phyloP scores from a whole-genome alignment of 2,888 invertebrate species.

The Pimpla rufipes region DNA sequence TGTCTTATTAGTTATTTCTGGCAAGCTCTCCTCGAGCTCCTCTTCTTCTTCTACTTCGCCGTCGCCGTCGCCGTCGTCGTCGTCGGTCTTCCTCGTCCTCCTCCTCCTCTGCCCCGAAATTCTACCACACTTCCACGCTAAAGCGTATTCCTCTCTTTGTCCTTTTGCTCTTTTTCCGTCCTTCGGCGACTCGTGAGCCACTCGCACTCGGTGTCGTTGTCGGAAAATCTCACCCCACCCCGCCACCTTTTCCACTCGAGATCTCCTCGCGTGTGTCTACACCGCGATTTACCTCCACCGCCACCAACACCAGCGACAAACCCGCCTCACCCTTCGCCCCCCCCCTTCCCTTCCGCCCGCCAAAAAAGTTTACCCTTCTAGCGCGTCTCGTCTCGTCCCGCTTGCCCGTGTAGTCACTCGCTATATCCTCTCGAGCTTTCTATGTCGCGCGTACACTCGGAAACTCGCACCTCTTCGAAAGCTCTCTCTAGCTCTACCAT shows the following conservation, averaged over 20 bases:
- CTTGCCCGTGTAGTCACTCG: not conserved
- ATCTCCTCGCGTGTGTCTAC: slow-evolving; percentile 13
- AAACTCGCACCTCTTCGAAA: slow-evolving; percentile 41
- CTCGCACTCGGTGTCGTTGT: slow-evolving; percentile 5
- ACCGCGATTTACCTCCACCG: slow-evolving; percentile 5
- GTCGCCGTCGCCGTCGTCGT: slow-evolving; percentile 57
- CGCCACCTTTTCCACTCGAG: slow-evolving; percentile 22
- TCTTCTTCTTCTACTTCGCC: slow-evolving; percentile 69
- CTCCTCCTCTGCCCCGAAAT: slow-evolving; percentile 28
- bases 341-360: not conserved
- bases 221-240: slow-evolving; percentile 49
- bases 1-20: slow-evolving; percentile 85
- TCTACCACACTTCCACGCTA: slow-evolving; percentile 42
- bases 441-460: slow-evolving; percentile 35
- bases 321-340: not conserved
- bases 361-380: slow-evolving; percentile 42
- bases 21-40: slow-evolving; percentile 77
- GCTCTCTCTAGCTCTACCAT: slow-evolving; percentile 11
- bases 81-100: slow-evolving; percentile 34
- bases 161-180: slow-evolving; percentile 14
- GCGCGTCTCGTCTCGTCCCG: slow-evolving; percentile 23
- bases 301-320: not conserved
- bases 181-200: not conserved
- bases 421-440: slow-evolving; percentile 40
- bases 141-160: slow-evolving; percentile 56